phyloP scores from a whole-genome alignment of 2,113 vertebrate genomes.

The Xiphophorus couchianus region DNA sequence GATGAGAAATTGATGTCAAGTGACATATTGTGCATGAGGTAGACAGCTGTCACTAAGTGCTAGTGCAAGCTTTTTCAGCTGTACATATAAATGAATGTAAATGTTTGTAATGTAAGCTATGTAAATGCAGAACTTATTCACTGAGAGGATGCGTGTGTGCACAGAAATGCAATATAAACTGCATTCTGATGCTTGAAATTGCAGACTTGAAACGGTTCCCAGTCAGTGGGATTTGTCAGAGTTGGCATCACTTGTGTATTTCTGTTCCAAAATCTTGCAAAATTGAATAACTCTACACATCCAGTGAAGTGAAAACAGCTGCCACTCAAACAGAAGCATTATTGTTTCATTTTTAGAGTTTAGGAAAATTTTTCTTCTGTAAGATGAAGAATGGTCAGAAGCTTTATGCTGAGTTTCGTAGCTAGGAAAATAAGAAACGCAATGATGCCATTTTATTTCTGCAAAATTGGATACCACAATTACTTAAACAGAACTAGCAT shows the following conservation, averaged over 20 bases:
- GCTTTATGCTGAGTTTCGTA: no score
- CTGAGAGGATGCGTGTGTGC: not conserved
- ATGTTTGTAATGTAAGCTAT: not conserved
- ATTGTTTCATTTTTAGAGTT: not conserved
- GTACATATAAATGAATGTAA: not conserved
- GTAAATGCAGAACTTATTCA: not conserved
- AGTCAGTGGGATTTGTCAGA: not conserved
- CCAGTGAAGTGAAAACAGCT: not conserved
- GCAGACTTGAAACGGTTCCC: not conserved
- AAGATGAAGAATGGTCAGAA: not conserved
- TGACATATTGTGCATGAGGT: not conserved
- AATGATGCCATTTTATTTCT: not conserved
- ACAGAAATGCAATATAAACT: not conserved
- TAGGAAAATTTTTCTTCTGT: not conserved
- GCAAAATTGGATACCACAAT: not conserved
- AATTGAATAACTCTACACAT: not conserved
- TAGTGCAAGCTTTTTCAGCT: not conserved
- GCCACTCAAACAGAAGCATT: not conserved
- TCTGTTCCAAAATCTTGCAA: not conserved
- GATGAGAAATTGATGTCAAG: constrained; percentile 20
- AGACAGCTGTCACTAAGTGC: not conserved
- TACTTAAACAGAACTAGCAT: not conserved
- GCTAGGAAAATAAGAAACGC: no score
- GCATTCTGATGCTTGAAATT: not conserved
- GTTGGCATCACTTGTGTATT: not conserved